A percentile compares a stretch with the other conserved stretches of the same genome.
phyloP scores from a whole-genome alignment of 2,888 invertebrate genomes.

The Eilema caniola region DNA sequence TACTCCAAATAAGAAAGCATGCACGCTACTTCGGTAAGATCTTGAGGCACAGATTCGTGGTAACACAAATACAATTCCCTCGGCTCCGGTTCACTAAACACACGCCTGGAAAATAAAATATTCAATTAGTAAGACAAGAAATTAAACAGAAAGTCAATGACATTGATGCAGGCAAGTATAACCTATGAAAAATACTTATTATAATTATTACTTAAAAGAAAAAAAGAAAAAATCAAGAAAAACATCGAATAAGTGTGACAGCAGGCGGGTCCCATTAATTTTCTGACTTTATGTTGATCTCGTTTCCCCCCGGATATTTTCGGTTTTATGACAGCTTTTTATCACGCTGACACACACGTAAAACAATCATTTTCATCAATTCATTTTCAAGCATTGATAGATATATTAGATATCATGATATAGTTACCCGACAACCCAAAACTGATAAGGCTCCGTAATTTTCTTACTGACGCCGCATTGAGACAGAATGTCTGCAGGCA shows the following conservation, averaged over 20 bases:
- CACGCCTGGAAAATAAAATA: conserved; percentile 83
- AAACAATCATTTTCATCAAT: too few relatives aligned
- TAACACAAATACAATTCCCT: conserved; percentile 96
- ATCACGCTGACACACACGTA: too few relatives aligned
- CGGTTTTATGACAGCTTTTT: too few relatives aligned
- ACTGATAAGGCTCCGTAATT: conserved; percentile 84
- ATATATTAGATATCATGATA: background rate
- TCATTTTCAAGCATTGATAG: too few relatives aligned
- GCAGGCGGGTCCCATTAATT: too few relatives aligned
- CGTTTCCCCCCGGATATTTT: too few relatives aligned
- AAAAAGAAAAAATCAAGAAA: too few relatives aligned
- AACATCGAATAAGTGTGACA: too few relatives aligned
- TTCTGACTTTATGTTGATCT: too few relatives aligned
- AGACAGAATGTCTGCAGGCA: conserved; percentile 73
- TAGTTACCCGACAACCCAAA: conserved; percentile 93
- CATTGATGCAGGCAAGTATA: too few relatives aligned
- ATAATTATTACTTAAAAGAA: too few relatives aligned
- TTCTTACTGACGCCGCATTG: conserved; percentile 76
- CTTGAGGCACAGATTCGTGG: conserved; percentile 94
- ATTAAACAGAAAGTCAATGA: background rate
- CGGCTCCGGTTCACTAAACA: conserved; percentile 92
- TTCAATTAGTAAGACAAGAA: background rate
- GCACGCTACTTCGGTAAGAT: conserved; percentile 95
- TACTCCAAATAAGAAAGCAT: conserved; percentile 88
- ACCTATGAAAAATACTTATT: too few relatives aligned